Percentiles rank a stretch among this genome's conserved stretches.
Evolutionary conservation across 2,113 vertebrate genomes (phyloP).

Genomic region (Salvelinus fontinalis): DNA sequence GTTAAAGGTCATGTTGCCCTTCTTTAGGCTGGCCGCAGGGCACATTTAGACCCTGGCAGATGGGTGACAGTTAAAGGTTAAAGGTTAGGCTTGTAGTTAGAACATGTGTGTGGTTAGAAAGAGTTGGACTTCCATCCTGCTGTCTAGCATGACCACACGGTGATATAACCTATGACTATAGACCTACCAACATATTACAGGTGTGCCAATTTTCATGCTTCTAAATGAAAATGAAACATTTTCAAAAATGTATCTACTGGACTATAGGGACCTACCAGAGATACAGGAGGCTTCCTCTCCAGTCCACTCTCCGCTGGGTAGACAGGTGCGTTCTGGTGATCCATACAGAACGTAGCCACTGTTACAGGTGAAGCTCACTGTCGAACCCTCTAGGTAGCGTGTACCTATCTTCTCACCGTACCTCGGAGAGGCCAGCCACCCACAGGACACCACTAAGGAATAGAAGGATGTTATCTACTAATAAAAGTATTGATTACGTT

Average conservation of each 20-base stretch:
- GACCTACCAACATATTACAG: too few relatives aligned
- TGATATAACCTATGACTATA: too few relatives aligned
- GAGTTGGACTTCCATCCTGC: too few relatives aligned
- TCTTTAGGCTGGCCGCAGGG: too few relatives aligned
- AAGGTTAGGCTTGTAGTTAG: too few relatives aligned
- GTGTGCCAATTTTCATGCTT: too few relatives aligned
- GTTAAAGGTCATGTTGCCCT: too few relatives aligned
- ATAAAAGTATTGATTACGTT: background rate
- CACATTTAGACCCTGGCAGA: too few relatives aligned
- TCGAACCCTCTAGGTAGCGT: slow-evolving; percentile 71
- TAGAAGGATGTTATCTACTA: slow-evolving; percentile 7
- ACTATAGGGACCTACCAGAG: slow-evolving; percentile 37
- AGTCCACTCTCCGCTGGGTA: slow-evolving; percentile 77
- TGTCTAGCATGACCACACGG: too few relatives aligned
- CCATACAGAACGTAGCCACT: slow-evolving; percentile 69
- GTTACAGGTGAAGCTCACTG: slow-evolving; percentile 74
- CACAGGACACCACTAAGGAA: slow-evolving; percentile 80
- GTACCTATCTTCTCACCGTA: slow-evolving; percentile 78
- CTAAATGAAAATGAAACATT: background rate
- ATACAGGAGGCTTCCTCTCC: slow-evolving; percentile 67
- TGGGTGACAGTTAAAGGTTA: too few relatives aligned
- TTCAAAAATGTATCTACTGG: background rate
- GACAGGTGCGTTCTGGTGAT: slow-evolving; percentile 73
- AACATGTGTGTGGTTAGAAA: too few relatives aligned
- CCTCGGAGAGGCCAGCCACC: slow-evolving; percentile 76